A percentile compares a stretch with the other conserved stretches of the same genome.
phyloP scores from a whole-genome alignment of 2,113 vertebrate genomes.

The Heterocephalus glaber region DNA sequence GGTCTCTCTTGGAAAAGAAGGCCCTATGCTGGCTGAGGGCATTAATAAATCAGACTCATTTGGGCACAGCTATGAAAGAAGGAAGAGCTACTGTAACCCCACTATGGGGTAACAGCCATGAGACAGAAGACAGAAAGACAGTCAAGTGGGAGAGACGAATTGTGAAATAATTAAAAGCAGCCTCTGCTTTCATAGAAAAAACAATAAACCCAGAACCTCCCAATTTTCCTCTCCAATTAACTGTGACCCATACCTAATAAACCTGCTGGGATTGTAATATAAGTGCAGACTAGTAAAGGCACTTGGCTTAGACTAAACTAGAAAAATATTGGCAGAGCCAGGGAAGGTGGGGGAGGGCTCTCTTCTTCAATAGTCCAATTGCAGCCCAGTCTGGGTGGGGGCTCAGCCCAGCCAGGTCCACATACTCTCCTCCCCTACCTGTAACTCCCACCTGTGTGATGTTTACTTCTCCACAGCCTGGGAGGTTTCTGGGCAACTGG shows the following conservation, averaged over 20 bases:
- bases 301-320: slow-evolving; percentile 45
- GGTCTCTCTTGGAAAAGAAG: slow-evolving; percentile 7
- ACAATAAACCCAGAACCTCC: slow-evolving; percentile 68
- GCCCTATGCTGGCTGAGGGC: not conserved
- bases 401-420: not conserved
- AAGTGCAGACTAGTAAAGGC: slow-evolving; percentile 66
- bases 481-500: not conserved
- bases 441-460: not conserved
- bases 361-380: not conserved
- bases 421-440: not conserved
- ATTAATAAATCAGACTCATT: not conserved
- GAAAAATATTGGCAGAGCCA: slow-evolving; percentile 56
- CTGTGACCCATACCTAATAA: slow-evolving; percentile 72
- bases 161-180: slow-evolving; percentile 67
- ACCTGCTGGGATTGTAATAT: slow-evolving; percentile 48
- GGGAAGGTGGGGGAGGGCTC: not conserved
- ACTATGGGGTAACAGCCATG: not conserved
- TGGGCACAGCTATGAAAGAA: not conserved
- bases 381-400: not conserved
- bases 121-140: not conserved
- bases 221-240: slow-evolving; percentile 77
- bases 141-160: slow-evolving; percentile 28
- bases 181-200: slow-evolving; percentile 76
- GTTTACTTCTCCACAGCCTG: not conserved
- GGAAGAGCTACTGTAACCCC: not conserved